Evolutionary conservation across 1,140 invertebrate genomes (phyloP).

Genomic region (Cyrtorhinus lividipennis): DNA sequence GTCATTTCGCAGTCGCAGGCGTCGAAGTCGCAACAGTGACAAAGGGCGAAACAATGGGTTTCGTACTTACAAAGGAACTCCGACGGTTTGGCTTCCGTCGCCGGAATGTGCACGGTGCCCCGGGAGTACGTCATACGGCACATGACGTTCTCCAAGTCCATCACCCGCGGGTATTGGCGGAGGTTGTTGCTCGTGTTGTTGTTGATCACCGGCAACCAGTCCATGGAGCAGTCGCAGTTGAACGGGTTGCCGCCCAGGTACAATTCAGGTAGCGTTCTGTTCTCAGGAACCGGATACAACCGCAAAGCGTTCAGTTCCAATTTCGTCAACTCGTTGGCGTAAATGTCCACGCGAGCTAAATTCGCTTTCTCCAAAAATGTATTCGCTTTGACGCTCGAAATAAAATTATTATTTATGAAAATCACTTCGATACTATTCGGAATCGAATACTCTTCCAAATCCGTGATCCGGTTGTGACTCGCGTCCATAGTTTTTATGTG

Average conservation of each 20-base stretch:
- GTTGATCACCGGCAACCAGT: slow-evolving; percentile 76
- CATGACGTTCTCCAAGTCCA: slow-evolving; percentile 73
- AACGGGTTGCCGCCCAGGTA: slow-evolving; percentile 80
- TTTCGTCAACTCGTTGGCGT: slow-evolving; percentile 67
- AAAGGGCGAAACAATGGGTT: slow-evolving; percentile 82
- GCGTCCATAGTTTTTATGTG: slow-evolving; percentile 68
- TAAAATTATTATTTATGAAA: slow-evolving; percentile 80
- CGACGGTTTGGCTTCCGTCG: slow-evolving; percentile 45
- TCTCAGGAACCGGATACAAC: slow-evolving; percentile 49
- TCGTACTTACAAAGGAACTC: slow-evolving; percentile 84
- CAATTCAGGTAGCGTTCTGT: slow-evolving; percentile 62
- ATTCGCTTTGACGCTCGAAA: slow-evolving; percentile 59
- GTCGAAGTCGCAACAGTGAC: slow-evolving; percentile 87
- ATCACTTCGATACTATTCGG: slow-evolving; percentile 78
- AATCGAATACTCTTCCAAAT: slow-evolving; percentile 60
- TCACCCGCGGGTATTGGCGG: slow-evolving; percentile 65
- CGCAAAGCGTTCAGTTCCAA: slow-evolving; percentile 66
- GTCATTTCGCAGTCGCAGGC: slow-evolving; percentile 93
- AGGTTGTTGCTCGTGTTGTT: slow-evolving; percentile 56
- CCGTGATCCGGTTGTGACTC: slow-evolving; percentile 70
- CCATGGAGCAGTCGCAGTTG: slow-evolving; percentile 82
- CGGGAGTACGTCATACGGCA: slow-evolving; percentile 66
- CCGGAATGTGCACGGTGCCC: slow-evolving; percentile 48
- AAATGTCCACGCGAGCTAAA: slow-evolving; percentile 72
- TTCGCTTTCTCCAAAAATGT: slow-evolving; percentile 73